Conservation (phyloP, 2,888 invertebrate genomes). For the Flabesymbios commensalis region DNA sequence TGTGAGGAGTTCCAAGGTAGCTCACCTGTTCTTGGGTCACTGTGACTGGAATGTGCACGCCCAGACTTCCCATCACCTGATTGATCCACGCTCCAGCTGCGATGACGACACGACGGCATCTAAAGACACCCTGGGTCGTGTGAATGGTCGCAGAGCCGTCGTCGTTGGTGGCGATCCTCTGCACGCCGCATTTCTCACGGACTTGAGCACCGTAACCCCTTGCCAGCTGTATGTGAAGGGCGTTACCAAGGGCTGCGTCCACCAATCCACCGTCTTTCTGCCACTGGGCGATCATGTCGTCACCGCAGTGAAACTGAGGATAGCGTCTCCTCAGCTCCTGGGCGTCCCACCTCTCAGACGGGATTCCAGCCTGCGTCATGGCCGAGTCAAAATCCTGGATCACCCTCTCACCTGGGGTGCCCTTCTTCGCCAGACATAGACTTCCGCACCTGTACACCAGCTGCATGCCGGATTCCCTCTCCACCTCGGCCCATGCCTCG, state of each 20-base stretch:
- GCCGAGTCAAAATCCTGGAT: conserved; percentile 44
- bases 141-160: conserved; percentile 36
- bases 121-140: conserved; percentile 46
- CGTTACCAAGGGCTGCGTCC: conserved; percentile 53
- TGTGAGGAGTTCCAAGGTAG: conserved; percentile 51
- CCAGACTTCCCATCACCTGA: conserved; percentile 49
- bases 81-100: conserved; percentile 59
- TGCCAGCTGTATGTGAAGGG: conserved; percentile 55
- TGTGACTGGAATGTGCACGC: conserved; percentile 52
- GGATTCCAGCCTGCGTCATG: conserved; percentile 45
- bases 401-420: conserved; percentile 35
- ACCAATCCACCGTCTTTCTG: conserved; percentile 55
- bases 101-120: conserved; percentile 48
- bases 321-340: conserved; percentile 37
- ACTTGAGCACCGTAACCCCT: conserved; percentile 49
- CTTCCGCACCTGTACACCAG: conserved; percentile 51
- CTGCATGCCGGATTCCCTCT: conserved; percentile 52
- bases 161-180: conserved; percentile 35
- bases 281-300: conserved; percentile 40
- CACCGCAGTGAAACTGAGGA: conserved; percentile 46
- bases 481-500: conserved; percentile 52
- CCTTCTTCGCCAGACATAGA: conserved; percentile 41
- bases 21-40: conserved; percentile 59
- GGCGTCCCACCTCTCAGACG: conserved; percentile 42
- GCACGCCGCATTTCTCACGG: conserved; percentile 49